phyloP scores from a whole-genome alignment of 2,888 invertebrate species.

The Nymphalis polychloros region DNA sequence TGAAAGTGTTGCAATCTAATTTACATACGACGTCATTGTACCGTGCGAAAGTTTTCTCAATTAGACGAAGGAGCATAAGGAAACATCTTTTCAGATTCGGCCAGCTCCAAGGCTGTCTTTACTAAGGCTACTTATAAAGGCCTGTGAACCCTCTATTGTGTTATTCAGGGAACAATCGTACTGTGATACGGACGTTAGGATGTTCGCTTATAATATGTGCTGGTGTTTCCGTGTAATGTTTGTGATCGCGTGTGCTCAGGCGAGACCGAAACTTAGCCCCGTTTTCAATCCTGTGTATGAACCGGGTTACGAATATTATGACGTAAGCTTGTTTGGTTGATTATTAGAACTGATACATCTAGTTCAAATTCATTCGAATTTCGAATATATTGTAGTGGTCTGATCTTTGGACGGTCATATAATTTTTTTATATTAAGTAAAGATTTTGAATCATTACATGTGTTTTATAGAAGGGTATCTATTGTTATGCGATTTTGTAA shows the following conservation, averaged over 20 bases:
- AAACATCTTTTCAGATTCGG: slow-evolving; percentile 69
- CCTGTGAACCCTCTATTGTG: slow-evolving; percentile 65
- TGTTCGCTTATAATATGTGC: slow-evolving; percentile 51
- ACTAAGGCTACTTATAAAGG: slow-evolving; percentile 80
- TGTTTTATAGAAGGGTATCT: too few relatives aligned
- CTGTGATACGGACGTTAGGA: slow-evolving; percentile 55
- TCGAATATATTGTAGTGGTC: too few relatives aligned
- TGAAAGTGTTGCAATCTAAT: slow-evolving; percentile 58
- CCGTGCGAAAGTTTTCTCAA: slow-evolving; percentile 77
- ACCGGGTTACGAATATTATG: slow-evolving; percentile 79
- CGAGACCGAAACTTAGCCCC: slow-evolving; percentile 54
- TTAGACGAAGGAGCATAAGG: slow-evolving; percentile 58
- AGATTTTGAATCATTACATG: too few relatives aligned
- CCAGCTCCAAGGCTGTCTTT: slow-evolving; percentile 65
- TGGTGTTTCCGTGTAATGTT: slow-evolving; percentile 56
- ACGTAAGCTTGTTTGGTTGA: slow-evolving; percentile 70
- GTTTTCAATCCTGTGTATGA: slow-evolving; percentile 69
- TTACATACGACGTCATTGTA: slow-evolving; percentile 60
- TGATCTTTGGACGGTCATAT: too few relatives aligned
- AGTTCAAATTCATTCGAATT: too few relatives aligned
- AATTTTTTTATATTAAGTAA: too few relatives aligned
- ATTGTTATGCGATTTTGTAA: too few relatives aligned
- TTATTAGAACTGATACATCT: too few relatives aligned
- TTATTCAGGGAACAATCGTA: slow-evolving; percentile 64
- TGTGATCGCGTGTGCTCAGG: slow-evolving; percentile 52